Conservation (phyloP, 2,888 invertebrate genomes). For the Perithous albicinctus region DNA sequence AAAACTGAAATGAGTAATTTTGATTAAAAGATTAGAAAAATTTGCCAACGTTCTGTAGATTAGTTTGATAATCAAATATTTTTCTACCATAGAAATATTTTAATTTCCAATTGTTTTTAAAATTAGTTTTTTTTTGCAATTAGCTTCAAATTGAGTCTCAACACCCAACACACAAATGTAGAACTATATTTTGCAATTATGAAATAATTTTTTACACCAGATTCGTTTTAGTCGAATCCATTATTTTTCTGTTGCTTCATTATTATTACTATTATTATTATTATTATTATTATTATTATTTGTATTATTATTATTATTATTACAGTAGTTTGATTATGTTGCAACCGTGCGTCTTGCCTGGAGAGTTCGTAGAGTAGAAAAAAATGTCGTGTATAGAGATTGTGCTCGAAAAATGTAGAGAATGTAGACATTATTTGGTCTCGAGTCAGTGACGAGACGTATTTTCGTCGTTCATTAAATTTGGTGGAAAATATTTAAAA, state of each 20-base stretch:
- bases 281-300: constrained; percentile 10
- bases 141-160: background rate
- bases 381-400: constrained; percentile 45
- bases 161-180: background rate
- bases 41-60: too few species aligned
- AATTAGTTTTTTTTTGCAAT: too few species aligned
- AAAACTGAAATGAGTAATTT: too few species aligned
- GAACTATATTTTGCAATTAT: background rate
- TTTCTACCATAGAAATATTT: too few species aligned
- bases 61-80: too few species aligned
- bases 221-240: constrained; percentile 18
- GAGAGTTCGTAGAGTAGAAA: constrained; percentile 64
- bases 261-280: too few species aligned
- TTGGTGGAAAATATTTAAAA: background rate
- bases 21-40: too few species aligned
- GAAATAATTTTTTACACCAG: background rate
- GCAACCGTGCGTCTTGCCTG: constrained; percentile 67
- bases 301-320: background rate
- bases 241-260: constrained; percentile 44
- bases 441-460: background rate
- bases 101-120: too few species aligned
- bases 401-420: constrained; percentile 14
- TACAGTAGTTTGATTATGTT: constrained; percentile 66
- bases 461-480: background rate
- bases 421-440: constrained; percentile 19